Conservation (phyloP, 2,797 vertebrate genomes). For the Delichon dasypus region DNA sequence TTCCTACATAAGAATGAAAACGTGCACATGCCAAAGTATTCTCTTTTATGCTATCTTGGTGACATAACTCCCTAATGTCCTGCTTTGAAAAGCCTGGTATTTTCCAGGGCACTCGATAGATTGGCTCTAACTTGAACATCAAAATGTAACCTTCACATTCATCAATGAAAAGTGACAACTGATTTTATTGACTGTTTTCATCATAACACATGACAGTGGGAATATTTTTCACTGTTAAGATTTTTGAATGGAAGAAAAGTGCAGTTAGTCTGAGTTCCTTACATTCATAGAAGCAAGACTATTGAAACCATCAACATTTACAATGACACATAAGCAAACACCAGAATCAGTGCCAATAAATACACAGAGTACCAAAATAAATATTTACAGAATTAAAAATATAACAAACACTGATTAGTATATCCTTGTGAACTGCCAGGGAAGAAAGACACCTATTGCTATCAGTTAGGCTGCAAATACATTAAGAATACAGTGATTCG, state of each 20-base stretch:
- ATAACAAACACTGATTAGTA: conserved; percentile 74
- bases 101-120: background rate
- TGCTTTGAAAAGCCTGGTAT: conserved; percentile 18
- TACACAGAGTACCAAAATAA: conserved; percentile 78
- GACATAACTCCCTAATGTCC: background rate
- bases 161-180: conserved; percentile 71
- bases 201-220: conserved; percentile 69
- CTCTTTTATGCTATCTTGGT: conserved; percentile 2
- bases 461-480: conserved; percentile 57
- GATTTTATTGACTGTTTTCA: conserved; percentile 74
- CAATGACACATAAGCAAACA: conserved; percentile 68
- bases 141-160: conserved; percentile 30
- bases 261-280: conserved; percentile 71
- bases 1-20: conserved; percentile 11
- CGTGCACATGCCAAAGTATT: background rate
- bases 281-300: conserved; percentile 75
- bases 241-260: conserved; percentile 70
- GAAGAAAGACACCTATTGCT: conserved; percentile 69
- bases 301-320: conserved; percentile 74
- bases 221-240: conserved; percentile 62
- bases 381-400: conserved; percentile 81
- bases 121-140: background rate
- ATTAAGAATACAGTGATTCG: conserved; percentile 36
- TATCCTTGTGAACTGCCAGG: conserved; percentile 64
- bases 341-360: conserved; percentile 73